Percentiles rank a stretch among this genome's conserved stretches.
phyloP scores from a whole-genome alignment of 2,113 vertebrate species.

The Siniperca chuatsi region DNA sequence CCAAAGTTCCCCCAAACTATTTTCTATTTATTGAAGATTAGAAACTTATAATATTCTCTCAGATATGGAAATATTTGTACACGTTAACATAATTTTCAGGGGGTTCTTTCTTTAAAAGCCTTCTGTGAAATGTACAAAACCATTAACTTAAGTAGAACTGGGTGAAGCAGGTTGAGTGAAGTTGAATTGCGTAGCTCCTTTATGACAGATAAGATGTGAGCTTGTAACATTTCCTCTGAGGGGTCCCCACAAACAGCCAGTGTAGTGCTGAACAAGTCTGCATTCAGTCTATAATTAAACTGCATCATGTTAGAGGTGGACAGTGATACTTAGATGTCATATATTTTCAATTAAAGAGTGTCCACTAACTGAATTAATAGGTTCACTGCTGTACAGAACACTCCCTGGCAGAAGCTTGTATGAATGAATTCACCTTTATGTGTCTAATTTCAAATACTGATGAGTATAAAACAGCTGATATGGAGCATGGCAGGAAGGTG shows the following conservation, averaged over 20 bases:
- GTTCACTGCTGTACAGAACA: not conserved
- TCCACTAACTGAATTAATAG: not conserved
- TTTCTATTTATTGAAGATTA: conserved; percentile 53
- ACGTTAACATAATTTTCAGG: not conserved
- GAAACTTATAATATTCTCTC: not conserved
- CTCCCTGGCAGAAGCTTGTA: not conserved
- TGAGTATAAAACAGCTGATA: not conserved
- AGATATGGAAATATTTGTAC: not conserved
- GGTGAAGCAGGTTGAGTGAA: not conserved
- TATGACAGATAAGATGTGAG: not conserved
- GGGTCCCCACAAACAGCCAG: not conserved
- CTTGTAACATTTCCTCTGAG: not conserved
- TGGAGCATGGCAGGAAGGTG: not conserved
- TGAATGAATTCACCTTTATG: not conserved
- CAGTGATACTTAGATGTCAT: conserved; percentile 26
- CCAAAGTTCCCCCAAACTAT: not conserved
- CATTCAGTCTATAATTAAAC: conserved; percentile 36
- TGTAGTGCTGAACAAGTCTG: not conserved
- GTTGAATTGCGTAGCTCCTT: not conserved
- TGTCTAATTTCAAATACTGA: not conserved
- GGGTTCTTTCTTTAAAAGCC: not conserved
- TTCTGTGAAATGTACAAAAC: conserved; percentile 1
- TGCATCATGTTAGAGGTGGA: conserved; percentile 9
- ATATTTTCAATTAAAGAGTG: conserved; percentile 42
- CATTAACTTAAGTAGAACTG: not conserved